Evolutionary conservation across 1,140 invertebrate genomes (phyloP), one percentile per base, ranked within the genome.

Genomic region (Marisa cornuarietis): DNA sequence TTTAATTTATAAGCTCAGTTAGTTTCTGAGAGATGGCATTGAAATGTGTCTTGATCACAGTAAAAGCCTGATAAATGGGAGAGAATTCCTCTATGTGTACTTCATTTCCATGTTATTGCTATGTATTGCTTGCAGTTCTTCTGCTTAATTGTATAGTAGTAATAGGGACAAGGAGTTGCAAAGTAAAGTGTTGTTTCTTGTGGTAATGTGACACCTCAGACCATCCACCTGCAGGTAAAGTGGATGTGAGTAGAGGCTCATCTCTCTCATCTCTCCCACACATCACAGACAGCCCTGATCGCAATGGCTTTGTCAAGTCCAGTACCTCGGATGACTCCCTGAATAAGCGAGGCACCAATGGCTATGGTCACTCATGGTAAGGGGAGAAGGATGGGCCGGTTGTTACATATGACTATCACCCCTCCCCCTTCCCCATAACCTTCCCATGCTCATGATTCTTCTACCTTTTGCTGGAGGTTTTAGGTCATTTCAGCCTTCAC

Each of bases 291-390:
- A 88, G 84, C 79, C 84, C 87, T 31, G 86, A 87, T 26, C 81
- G 81, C 24, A 80, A 84, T 65, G 79, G 82, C 14, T 78, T 75
- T 51, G 62, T 77, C 7, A 79, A 76, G 49, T 63, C 80, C 71
- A 86, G 84, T 66, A 81, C 83, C 20, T 85, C 85, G 0, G 83
- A 85, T 31, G 79, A 84, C 13, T 87, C 85, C 10, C 78, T 88
- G 16, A 82, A 76, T 24, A 78, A 85, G 71, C 80, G 80, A 18
- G 81, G 76, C 18, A 84, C 83, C n/a, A 87, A 85, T 74, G 83
- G 82, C 20, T 85, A 83, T 76, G 82, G 84, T 31, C 83, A 86
- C 24, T 87, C 87, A 11, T 89, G 88, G 88, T 88, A 72, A 81
- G 87, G 71, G 54, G 3, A 58, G 54, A 72, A 81, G 87, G 71